Evolutionary conservation across 2,888 invertebrate species (phyloP).

Genomic region (Plebejus argus): DNA sequence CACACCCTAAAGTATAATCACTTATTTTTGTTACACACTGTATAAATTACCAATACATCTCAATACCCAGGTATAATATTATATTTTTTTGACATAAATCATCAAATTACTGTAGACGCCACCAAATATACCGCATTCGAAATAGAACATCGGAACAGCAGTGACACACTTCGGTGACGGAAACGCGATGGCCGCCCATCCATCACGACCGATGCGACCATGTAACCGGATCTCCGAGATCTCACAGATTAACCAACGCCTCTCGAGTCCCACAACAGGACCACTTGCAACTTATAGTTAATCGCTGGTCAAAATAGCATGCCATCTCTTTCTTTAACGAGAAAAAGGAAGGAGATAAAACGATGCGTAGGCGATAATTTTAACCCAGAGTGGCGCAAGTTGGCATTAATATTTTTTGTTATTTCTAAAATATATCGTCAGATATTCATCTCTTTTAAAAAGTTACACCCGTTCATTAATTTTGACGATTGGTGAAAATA

Average conservation of each 20-base stretch:
- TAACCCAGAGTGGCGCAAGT: background rate
- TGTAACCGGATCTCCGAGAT: background rate
- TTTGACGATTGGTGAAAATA: background rate
- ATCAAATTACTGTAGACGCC: background rate
- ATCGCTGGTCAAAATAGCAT: background rate
- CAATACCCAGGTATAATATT: too few relatives aligned
- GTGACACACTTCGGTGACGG: constrained; percentile 7
- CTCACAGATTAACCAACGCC: background rate
- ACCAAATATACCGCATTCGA: constrained; percentile 6
- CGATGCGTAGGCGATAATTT: background rate
- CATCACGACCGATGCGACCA: background rate
- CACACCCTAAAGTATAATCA: too few relatives aligned
- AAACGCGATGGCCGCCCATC: background rate
- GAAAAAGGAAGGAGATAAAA: background rate
- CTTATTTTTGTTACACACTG: too few relatives aligned
- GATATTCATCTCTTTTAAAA: background rate
- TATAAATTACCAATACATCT: too few relatives aligned
- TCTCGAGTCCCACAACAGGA: background rate
- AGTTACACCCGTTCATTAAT: too few relatives aligned
- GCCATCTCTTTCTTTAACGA: background rate
- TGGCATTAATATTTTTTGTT: background rate
- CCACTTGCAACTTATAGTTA: background rate
- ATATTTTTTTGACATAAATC: background rate
- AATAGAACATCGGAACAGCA: constrained; percentile 11
- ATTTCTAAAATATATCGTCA: background rate